These are phyloP conservation scores for Hirundo rustica DNA, from an alignment of 2,797 vertebrate species.

Conservation along the genomic window DNA sequence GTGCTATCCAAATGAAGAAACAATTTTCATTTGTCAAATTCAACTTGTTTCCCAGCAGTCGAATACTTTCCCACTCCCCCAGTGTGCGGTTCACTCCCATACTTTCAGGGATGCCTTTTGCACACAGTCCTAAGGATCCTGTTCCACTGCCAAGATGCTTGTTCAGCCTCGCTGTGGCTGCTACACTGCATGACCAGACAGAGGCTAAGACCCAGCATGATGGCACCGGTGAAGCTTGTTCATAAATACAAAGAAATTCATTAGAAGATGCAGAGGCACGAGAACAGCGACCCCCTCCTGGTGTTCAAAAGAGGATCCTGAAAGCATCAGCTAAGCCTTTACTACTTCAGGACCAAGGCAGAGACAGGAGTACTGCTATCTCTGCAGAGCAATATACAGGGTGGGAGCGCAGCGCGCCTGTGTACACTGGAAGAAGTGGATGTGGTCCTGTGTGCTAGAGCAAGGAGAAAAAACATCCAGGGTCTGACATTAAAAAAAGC, in stretches of 20 bases:
- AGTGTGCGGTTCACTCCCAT: background rate
- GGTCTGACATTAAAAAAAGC: background rate
- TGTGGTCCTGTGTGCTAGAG: background rate
- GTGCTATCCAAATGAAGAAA: background rate
- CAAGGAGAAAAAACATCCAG: background rate
- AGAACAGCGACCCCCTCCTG: conserved; percentile 7
- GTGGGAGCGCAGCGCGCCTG: background rate
- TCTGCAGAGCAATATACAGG: background rate
- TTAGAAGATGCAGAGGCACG: background rate
- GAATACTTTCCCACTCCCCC: conserved; percentile 19
- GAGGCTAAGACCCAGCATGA: background rate
- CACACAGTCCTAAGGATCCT: conserved; percentile 1
- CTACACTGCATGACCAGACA: background rate
- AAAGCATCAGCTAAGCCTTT: background rate
- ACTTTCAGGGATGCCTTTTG: conserved; percentile 20
- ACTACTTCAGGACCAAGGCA: background rate
- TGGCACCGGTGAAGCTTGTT: background rate
- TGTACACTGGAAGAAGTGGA: background rate
- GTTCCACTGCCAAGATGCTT: conserved; percentile 21
- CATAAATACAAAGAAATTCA: background rate
- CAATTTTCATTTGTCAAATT: conserved; percentile 53
- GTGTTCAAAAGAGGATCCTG: background rate
- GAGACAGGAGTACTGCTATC: background rate
- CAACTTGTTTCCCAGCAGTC: conserved; percentile 45
- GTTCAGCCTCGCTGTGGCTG: conserved; percentile 9